Conservation (phyloP, 2,797 vertebrate genomes). For the Triplophysa yarkandensis region DNA sequence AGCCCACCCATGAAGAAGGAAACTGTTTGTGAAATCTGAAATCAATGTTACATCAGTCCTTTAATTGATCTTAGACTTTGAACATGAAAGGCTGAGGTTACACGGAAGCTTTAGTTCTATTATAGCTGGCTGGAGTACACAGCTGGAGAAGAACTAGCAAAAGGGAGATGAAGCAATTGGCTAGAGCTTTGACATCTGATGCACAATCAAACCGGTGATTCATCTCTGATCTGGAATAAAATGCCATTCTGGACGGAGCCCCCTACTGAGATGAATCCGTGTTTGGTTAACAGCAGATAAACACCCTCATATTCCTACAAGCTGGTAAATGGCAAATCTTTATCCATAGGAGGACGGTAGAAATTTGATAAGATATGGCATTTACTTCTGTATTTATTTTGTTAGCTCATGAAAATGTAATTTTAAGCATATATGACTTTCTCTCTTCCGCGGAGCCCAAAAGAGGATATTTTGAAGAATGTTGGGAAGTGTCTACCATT, state of each 20-base stretch:
- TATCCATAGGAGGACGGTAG: too few species aligned
- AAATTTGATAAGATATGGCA: too few species aligned
- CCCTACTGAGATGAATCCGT: constrained; percentile 21
- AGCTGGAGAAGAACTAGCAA: constrained; percentile 20
- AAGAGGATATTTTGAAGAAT: too few species aligned
- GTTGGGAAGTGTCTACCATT: too few species aligned
- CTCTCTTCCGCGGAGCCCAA: too few species aligned
- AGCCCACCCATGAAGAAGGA: neutral
- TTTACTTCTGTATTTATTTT: too few species aligned
- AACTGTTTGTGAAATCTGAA: constrained; percentile 6
- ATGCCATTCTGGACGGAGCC: constrained; percentile 5
- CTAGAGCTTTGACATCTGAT: constrained; percentile 25
- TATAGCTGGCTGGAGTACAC: constrained; percentile 20
- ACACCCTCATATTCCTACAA: neutral
- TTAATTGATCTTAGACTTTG: neutral
- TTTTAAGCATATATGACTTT: too few species aligned
- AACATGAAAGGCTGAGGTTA: neutral
- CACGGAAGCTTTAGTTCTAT: constrained; percentile 1
- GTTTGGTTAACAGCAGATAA: neutral
- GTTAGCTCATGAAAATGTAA: too few species aligned
- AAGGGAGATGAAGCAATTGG: constrained; percentile 9
- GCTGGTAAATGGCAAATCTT: constrained; percentile 12
- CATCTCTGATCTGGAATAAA: constrained; percentile 38
- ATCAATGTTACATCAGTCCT: constrained; percentile 3
- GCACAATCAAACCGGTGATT: constrained; percentile 17